Conservation (phyloP, 2,888 invertebrate species). For the Iphiclides podalirius region DNA sequence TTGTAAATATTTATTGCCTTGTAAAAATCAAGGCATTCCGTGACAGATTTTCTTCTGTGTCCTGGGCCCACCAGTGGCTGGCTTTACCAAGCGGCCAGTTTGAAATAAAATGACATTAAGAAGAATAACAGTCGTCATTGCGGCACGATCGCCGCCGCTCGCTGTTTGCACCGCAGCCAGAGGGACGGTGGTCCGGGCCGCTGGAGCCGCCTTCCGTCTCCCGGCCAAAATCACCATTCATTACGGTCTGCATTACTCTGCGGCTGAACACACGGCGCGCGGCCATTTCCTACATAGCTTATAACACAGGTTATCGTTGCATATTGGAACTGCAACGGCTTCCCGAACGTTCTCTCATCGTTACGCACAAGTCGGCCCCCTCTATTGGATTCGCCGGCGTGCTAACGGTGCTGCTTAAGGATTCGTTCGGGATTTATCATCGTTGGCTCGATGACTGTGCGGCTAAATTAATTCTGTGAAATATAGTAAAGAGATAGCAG, state of each 20-base stretch:
- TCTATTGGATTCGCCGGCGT: background rate
- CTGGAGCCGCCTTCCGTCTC: slow-evolving; percentile 47
- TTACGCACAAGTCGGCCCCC: background rate
- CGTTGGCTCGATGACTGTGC: no score
- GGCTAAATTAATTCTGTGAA: no score
- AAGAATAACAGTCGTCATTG: no score
- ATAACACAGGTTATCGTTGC: slow-evolving; percentile 2
- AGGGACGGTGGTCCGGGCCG: slow-evolving; percentile 44
- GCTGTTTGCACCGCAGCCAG: slow-evolving; percentile 2
- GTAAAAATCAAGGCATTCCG: no score
- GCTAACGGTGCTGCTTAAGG: background rate
- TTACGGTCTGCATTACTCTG: slow-evolving; percentile 51
- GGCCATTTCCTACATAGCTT: background rate
- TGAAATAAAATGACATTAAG: no score
- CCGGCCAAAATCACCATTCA: slow-evolving; percentile 59
- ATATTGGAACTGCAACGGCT: slow-evolving; percentile 11
- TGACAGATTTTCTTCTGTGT: no score
- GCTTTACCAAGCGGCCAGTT: no score
- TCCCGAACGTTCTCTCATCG: slow-evolving; percentile 8
- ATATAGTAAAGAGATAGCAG: background rate
- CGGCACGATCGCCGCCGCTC: slow-evolving; percentile 1
- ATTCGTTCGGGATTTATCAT: background rate
- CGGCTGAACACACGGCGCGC: slow-evolving; percentile 38
- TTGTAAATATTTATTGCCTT: no score
- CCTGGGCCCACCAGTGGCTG: no score